phyloP scores from a whole-genome alignment of 1,140 invertebrate genomes.

The Drosophila pandora region DNA sequence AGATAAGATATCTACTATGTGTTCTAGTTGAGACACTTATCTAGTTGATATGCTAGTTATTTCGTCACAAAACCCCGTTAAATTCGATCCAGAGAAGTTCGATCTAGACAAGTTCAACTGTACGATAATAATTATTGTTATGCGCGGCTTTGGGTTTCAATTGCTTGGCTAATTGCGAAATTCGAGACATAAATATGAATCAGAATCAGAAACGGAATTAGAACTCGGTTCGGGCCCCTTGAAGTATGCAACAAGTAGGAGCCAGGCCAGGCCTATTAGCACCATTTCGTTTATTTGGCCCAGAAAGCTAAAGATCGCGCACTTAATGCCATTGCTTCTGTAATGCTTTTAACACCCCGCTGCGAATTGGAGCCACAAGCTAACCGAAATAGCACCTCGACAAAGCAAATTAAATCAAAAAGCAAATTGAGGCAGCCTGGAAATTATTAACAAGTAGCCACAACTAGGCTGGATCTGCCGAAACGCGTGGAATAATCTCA shows the following conservation, averaged over 20 bases:
- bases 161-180: conserved; percentile 4
- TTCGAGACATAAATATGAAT: not conserved
- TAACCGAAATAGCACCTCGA: conserved; percentile 30
- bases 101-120: not conserved
- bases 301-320: conserved; percentile 28
- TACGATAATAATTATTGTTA: not conserved
- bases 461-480: not conserved
- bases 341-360: conserved; percentile 35
- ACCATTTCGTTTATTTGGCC: conserved; percentile 14
- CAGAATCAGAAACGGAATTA: not conserved
- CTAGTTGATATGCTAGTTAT: not conserved
- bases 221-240: not conserved
- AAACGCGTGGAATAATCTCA: not conserved
- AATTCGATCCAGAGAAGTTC: too few relatives aligned
- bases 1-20: not conserved
- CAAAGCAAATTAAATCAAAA: conserved; percentile 22
- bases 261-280: not conserved
- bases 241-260: conserved; percentile 47
- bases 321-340: conserved; percentile 27
- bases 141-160: not conserved
- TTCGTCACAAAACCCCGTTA: too few relatives aligned
- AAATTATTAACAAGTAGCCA: not conserved
- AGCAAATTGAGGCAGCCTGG: conserved; percentile 9
- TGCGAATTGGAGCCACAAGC: conserved; percentile 56
- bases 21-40: not conserved